Evolutionary conservation across 2,797 vertebrate species (phyloP).

Genomic region (Urophycis tenuis): DNA sequence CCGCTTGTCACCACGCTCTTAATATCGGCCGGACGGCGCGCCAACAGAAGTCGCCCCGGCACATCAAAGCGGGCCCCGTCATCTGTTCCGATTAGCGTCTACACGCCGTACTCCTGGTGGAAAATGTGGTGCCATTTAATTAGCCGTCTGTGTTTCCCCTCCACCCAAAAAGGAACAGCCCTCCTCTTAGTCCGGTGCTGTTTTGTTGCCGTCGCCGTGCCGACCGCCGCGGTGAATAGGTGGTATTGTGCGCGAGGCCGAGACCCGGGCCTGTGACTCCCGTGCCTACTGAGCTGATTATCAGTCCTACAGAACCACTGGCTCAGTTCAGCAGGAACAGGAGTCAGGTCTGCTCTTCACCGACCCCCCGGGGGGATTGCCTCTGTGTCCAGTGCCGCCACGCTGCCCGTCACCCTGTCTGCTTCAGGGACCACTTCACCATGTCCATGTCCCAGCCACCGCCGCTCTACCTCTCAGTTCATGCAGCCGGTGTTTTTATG

Average conservation of each 20-base stretch:
- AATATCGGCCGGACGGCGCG: background rate
- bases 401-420: background rate
- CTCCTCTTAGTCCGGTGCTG: background rate
- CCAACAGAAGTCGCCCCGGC: background rate
- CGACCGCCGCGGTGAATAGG: background rate
- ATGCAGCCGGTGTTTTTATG: background rate
- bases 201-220: background rate
- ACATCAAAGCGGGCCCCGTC: background rate
- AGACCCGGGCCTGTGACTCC: conserved; percentile 72
- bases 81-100: background rate
- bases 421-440: no score
- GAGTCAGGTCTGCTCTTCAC: conserved; percentile 82
- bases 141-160: background rate
- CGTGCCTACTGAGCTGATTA: conserved; percentile 99
- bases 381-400: background rate
- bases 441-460: no score
- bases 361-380: conserved; percentile 6
- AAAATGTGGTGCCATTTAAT: conserved; percentile 31
- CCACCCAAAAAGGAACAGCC: background rate
- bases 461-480: background rate
- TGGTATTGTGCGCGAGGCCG: background rate
- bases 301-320: conserved; percentile 95
- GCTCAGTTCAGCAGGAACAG: conserved; percentile 99
- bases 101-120: conserved; percentile 10
- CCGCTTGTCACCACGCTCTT: background rate